Percentiles rank a stretch among this genome's conserved stretches.
Conservation (phyloP, 2,113 vertebrate genomes). For the Micromys minutus region DNA sequence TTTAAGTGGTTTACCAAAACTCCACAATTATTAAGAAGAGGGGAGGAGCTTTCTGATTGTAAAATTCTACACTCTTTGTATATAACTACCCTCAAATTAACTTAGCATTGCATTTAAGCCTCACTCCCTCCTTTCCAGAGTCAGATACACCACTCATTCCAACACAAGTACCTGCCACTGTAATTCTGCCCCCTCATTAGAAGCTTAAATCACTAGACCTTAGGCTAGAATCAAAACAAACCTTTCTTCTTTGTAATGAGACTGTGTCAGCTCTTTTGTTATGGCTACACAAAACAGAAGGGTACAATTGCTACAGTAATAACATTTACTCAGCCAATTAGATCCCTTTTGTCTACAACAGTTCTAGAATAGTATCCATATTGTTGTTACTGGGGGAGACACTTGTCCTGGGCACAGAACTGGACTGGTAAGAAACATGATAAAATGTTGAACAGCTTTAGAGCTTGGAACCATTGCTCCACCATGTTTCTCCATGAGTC, state of each 20-base stretch:
- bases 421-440: neutral
- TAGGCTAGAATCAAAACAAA: neutral
- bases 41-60: neutral
- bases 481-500: neutral
- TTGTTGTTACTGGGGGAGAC: neutral
- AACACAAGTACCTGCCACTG: neutral
- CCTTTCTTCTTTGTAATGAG: no score
- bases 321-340: neutral
- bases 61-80: slow-evolving; percentile 28
- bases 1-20: slow-evolving; percentile 56
- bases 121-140: neutral
- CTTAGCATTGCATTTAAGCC: neutral
- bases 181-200: neutral
- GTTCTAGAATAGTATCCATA: neutral
- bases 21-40: neutral
- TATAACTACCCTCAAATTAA: slow-evolving; percentile 12
- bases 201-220: neutral
- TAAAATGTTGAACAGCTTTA: neutral
- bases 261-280: neutral
- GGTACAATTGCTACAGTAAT: neutral
- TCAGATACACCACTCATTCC: neutral
- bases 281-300: neutral
- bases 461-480: neutral
- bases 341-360: neutral
- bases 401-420: no score